Percentiles rank a stretch among this genome's conserved stretches.
phyloP scores from a whole-genome alignment of 2,113 vertebrate species.

The Oncorhynchus kisutch region DNA sequence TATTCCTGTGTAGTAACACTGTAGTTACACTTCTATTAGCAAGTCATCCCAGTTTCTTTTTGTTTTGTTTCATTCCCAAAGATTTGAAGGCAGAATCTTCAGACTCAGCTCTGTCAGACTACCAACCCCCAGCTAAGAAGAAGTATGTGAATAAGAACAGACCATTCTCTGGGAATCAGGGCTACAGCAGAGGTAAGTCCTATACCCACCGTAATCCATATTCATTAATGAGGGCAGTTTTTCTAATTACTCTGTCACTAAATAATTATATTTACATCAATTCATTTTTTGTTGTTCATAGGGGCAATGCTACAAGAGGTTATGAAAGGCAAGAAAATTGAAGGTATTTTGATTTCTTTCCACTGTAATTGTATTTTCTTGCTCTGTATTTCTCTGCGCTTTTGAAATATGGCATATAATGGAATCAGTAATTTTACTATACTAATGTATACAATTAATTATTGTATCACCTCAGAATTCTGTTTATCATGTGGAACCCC shows the following conservation, averaged over 20 bases:
- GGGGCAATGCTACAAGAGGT: slow-evolving; percentile 77
- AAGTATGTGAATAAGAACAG: slow-evolving; percentile 63
- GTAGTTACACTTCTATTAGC: not conserved
- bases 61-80: not conserved
- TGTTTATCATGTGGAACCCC: slow-evolving; percentile 85
- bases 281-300: slow-evolving; percentile 48
- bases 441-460: not conserved
- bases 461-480: slow-evolving; percentile 73
- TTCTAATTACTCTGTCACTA: too few species aligned
- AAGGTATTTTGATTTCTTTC: slow-evolving; percentile 69
- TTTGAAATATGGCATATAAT: too few species aligned
- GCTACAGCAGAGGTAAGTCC: slow-evolving; percentile 56
- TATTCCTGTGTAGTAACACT: not conserved
- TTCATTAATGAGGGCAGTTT: too few species aligned
- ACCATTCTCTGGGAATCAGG: not conserved
- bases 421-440: too few species aligned
- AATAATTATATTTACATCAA: not conserved
- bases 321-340: slow-evolving; percentile 73
- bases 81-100: slow-evolving; percentile 2
- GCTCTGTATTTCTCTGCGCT: too few species aligned
- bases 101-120: slow-evolving; percentile 51
- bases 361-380: not conserved
- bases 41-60: not conserved
- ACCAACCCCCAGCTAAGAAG: slow-evolving; percentile 72
- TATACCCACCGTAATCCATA: too few species aligned